Evolutionary conservation across 2,888 invertebrate genomes (phyloP).

Genomic region (Patella depressa): DNA sequence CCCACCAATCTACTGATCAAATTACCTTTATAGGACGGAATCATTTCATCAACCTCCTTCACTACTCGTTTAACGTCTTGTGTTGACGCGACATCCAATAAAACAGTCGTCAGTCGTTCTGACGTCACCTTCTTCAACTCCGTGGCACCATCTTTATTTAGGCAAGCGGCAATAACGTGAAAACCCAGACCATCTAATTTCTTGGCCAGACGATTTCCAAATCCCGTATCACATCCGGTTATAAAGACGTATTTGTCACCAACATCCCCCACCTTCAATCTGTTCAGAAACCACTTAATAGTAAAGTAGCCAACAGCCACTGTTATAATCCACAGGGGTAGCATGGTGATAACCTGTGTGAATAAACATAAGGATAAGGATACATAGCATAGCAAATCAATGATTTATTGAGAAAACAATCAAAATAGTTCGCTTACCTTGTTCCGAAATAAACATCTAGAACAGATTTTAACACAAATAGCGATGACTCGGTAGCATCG

Average conservation of each 20-base stretch:
- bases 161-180: conserved; percentile 51
- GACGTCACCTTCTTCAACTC: conserved; percentile 36
- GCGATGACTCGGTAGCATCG: too few species aligned
- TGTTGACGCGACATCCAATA: conserved; percentile 33
- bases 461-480: too few species aligned
- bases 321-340: too few species aligned
- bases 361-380: too few species aligned
- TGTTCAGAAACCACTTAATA: too few species aligned
- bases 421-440: too few species aligned
- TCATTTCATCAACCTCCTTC: conserved; percentile 22
- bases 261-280: conserved; percentile 19
- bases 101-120: conserved; percentile 25
- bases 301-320: too few species aligned
- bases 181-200: conserved; percentile 47
- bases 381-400: too few species aligned
- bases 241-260: conserved; percentile 48
- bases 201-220: conserved; percentile 51
- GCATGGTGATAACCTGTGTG: too few species aligned
- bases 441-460: too few species aligned
- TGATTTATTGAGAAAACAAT: too few species aligned
- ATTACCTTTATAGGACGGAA: conserved; percentile 37
- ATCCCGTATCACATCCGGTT: conserved; percentile 61
- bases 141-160: conserved; percentile 42
- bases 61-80: conserved; percentile 31
- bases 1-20: background rate